Evolutionary conservation across 92 coral and sea anemone genomes (phyloP), one percentile per base, ranked within the genome.

Genomic region (Metridium senile): DNA sequence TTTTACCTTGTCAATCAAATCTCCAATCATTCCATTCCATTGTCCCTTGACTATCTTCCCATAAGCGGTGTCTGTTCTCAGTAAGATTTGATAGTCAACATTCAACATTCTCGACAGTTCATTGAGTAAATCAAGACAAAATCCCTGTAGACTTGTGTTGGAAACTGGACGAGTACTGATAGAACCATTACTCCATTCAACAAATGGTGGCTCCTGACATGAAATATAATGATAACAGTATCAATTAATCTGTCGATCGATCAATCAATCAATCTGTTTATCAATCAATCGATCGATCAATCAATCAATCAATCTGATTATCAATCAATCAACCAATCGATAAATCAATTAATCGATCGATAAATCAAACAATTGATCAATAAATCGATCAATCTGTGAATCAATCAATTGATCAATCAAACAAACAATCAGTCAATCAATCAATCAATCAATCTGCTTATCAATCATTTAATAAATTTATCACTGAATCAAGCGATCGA

Each of bases 141-240:
- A 96, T 3, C 99, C 99, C 35, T 90, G 90, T 13, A 93, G 69
- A 19, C 83, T 81, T 10, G 74, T 77, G 69, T 85, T 85, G 23
- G 84, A 74, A 10, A 91, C 81, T 17, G 75, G 92, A 23, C 88
- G 87, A 11, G 74, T 57, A 47, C 77, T 74, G 43, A 85, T 61
- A 39, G 86, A 75, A 28, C 68, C 86, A 26, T 92, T 92, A 1
- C 76, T 80, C 83, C 85, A 51, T 28, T 92, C 91, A 0, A 92
- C 84, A 64, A 92, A 92, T 4, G 97, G 97, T 1, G 91, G 88
- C 28, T 92, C 97, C 97, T 91, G 61, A 53, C 49, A 39, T 6
- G 49, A 32, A 7, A 11, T 7, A 43, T 10, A 59, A 59, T 2
- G 8, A 22, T 11, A 4, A 59, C 4, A 26, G 2, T 8, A 59